Evolutionary conservation across 2,888 invertebrate genomes (phyloP), one percentile per base, ranked within the genome.

Genomic region (Lithophane socia): DNA sequence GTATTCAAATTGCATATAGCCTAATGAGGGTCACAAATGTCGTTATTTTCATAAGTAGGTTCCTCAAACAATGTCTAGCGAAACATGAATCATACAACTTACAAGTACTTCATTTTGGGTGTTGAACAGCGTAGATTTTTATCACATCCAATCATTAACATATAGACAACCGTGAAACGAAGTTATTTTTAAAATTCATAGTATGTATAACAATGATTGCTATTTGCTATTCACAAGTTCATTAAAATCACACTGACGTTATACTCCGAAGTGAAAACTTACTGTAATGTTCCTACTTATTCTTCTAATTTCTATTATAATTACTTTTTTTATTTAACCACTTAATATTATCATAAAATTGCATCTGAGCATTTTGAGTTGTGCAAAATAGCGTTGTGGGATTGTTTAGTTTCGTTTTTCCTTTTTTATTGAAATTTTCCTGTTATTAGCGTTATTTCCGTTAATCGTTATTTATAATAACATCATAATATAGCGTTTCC

Each of bases 141-240:
- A 85, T 81, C 81, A 75, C 61, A 79, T 66, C 47, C 71, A 82
- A 84, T 81, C 79, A 86, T 80, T 78, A 79, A 56, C 63, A 79
- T 70, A 67, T 65, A 82, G 80, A 84, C 82, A 83, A 83, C 76
- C 85, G 79, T 83, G 79, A 82, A 83, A 77, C 60, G 65, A 71
- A 82, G 81, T 88, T 88, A 85, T 75, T 88, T 80, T 75, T 70
- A 72, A 69, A 75, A 73, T 76, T 54, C 75, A 70, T 75, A 66
- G 56, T 74, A 76, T 73, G 74, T 74, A 67, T 64, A 65, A 68
- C 64, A 76, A 68, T 77, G n/a, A 78, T 82, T 73, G 47, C 63
- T 60, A 82, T 79, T 73, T 75, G 54, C 63, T 60, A 82, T 79
- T 72, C 75, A 77, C 76, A 77, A 80, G 68, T 77, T 79, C 61